Conservation (phyloP, 2,113 vertebrate genomes). For the Pelecanus crispus region DNA sequence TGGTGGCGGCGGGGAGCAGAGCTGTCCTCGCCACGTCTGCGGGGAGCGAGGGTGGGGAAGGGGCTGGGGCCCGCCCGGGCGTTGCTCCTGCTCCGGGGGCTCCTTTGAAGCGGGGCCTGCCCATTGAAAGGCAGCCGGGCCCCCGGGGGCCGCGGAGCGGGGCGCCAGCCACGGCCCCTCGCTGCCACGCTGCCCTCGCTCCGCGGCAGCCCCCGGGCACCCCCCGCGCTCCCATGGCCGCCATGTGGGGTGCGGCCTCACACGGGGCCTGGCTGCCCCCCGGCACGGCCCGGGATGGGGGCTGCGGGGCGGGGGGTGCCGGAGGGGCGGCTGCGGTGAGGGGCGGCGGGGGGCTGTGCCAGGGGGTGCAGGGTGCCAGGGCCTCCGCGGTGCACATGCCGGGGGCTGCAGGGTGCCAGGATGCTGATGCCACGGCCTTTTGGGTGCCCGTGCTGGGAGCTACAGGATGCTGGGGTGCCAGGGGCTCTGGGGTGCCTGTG, state of each 20-base stretch:
- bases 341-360: too few relatives aligned
- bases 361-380: background rate
- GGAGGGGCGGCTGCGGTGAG: background rate
- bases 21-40: constrained; percentile 13
- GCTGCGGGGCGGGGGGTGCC: too few relatives aligned
- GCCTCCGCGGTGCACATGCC: background rate
- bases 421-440: background rate
- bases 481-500: background rate
- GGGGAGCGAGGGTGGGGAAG: constrained; percentile 1
- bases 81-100: constrained; percentile 17
- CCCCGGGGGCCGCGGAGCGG: background rate
- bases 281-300: background rate
- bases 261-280: background rate
- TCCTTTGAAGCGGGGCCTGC: constrained; percentile 10
- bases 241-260: background rate
- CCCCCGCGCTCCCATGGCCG: background rate
- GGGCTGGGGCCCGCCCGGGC: background rate
- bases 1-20: background rate
- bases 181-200: background rate
- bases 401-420: background rate
- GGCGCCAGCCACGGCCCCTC: background rate
- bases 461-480: background rate
- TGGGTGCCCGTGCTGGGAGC: background rate
- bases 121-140: constrained; percentile 3
- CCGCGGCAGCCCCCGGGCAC: background rate